phyloP scores from a whole-genome alignment of 2,797 vertebrate genomes.

The Anas georgica region DNA sequence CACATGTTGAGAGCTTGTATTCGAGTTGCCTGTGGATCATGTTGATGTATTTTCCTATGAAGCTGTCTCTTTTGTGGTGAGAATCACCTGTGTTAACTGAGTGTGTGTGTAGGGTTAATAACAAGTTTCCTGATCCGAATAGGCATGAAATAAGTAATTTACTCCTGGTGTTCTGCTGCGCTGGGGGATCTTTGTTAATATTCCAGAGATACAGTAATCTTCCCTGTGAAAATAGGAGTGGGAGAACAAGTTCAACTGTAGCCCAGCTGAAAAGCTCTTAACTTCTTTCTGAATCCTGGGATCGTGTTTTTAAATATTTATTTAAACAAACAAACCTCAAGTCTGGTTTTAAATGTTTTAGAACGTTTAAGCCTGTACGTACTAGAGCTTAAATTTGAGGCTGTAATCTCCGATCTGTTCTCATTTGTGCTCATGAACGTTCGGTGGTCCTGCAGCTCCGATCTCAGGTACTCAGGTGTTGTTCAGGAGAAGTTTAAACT shows the following conservation, averaged over 20 bases:
- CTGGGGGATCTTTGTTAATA: not conserved
- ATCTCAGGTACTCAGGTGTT: not conserved
- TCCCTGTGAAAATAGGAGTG: not conserved
- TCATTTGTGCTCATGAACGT: not conserved
- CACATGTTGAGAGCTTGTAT: not conserved
- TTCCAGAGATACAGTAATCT: not conserved
- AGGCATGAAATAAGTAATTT: not conserved
- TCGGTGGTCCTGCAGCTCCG: not conserved
- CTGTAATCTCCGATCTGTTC: not conserved
- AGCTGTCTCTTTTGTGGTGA: not conserved
- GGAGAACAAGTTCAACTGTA: not conserved
- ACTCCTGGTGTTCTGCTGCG: not conserved
- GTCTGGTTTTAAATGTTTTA: not conserved
- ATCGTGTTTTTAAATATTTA: not conserved
- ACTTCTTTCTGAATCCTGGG: fast-evolving
- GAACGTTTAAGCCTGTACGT: not conserved
- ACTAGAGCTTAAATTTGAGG: not conserved
- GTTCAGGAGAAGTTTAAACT: not conserved
- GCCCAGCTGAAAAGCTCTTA: not conserved
- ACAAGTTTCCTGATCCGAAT: not conserved
- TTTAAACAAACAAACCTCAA: not conserved
- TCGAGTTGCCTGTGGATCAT: not conserved
- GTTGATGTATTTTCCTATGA: not conserved
- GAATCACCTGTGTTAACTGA: not conserved
- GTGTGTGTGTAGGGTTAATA: not conserved